phyloP scores from a whole-genome alignment of 37 sponge, comb jelly and placozoan species.

The Amphimedon queenslandica region DNA sequence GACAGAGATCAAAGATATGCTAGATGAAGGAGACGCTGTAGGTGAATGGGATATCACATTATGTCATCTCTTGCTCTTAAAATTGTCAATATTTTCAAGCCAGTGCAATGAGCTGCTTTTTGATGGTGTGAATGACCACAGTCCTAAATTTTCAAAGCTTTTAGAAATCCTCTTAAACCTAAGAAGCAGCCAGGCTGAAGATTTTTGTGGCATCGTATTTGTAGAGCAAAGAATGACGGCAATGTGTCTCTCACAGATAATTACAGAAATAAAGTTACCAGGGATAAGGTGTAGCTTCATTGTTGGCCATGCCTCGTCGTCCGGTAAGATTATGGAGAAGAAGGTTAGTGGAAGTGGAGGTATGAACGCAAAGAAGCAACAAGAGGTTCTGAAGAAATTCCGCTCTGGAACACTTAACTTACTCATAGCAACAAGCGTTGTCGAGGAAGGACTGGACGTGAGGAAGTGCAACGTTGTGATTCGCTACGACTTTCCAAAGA shows the following conservation, averaged over 20 bases:
- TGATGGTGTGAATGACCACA: not conserved
- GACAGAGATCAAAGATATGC: not conserved
- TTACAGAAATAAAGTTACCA: constrained; percentile 23
- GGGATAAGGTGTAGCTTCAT: constrained; percentile 54
- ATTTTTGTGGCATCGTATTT: constrained; percentile 74
- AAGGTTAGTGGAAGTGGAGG: constrained; percentile 34
- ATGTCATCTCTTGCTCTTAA: constrained; percentile 21
- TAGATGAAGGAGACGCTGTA: not conserved
- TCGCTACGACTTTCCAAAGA: constrained; percentile 83
- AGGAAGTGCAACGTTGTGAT: constrained; percentile 89
- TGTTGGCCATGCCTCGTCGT: constrained; percentile 50
- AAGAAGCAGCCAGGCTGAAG: not conserved
- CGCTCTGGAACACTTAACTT: constrained; percentile 72
- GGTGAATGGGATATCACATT: constrained; percentile 18
- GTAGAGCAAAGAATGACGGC: constrained; percentile 80
- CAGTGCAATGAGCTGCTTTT: not conserved
- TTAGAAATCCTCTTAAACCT: not conserved
- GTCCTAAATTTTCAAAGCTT: not conserved
- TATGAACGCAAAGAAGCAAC: constrained; percentile 61
- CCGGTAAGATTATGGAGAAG: no score
- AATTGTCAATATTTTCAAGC: constrained; percentile 15
- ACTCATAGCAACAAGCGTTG: constrained; percentile 88
- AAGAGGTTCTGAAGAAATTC: constrained; percentile 67
- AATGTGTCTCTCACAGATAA: constrained; percentile 17
- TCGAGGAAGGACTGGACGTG: constrained; percentile 97